Evolutionary conservation across 2,113 vertebrate genomes (phyloP).

Genomic region (Pavo muticus): DNA sequence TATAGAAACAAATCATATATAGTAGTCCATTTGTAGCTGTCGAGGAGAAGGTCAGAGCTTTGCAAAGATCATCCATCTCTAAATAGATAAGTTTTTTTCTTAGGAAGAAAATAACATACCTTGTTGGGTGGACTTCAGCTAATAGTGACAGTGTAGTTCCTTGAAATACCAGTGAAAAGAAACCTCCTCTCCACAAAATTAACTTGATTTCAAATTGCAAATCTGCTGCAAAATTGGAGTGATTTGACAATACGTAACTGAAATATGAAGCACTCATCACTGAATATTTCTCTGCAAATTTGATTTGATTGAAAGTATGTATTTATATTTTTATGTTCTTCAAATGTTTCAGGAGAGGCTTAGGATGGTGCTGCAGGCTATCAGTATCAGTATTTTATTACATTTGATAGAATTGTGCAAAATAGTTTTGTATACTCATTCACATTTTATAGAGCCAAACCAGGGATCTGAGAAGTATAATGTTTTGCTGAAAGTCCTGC

Average conservation of each 20-base stretch:
- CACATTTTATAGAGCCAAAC: not conserved
- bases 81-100: constrained; percentile 1
- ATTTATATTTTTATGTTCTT: not conserved
- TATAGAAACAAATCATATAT: constrained; percentile 70
- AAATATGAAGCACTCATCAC: not conserved
- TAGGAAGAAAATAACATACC: not conserved
- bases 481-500: not conserved
- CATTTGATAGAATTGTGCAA: not conserved
- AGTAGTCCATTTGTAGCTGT: constrained; percentile 57
- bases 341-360: not conserved
- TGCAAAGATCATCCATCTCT: constrained; percentile 51
- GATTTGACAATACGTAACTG: not conserved
- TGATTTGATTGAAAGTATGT: not conserved
- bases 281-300: not conserved
- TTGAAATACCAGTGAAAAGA: not conserved
- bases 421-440: not conserved
- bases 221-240: not conserved
- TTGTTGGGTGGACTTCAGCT: not conserved
- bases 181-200: not conserved
- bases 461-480: not conserved
- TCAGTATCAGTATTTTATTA: not conserved
- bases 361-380: not conserved
- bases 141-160: not conserved
- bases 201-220: not conserved
- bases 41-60: constrained; percentile 69